Percentiles rank a stretch among this genome's conserved stretches.
Conservation (phyloP, 2,888 invertebrate species). For the Protula sp. region DNA sequence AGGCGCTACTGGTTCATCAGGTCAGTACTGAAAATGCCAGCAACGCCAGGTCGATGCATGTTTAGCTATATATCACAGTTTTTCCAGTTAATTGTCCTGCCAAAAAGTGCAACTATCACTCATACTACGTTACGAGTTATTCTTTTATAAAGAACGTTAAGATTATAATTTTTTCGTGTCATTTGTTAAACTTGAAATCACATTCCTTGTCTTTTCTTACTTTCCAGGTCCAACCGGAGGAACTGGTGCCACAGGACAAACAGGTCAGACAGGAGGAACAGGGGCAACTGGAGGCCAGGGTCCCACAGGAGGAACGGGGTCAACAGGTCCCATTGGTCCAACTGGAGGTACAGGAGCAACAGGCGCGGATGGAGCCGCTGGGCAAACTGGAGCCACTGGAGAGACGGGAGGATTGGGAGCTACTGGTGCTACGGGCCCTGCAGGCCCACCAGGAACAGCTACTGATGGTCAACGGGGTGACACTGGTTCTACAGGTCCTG, state of each 20-base stretch:
- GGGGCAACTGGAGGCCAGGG: background rate
- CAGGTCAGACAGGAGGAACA: background rate
- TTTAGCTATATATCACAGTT: too few species aligned
- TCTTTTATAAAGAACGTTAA: too few species aligned
- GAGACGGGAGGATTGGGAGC: constrained; percentile 5
- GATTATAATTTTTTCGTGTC: too few species aligned
- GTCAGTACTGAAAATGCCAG: constrained; percentile 7
- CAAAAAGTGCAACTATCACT: too few species aligned
- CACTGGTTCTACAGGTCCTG: constrained; percentile 10
- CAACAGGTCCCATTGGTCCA: background rate
- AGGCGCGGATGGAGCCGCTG: constrained; percentile 7
- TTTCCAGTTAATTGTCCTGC: too few species aligned
- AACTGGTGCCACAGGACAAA: background rate
- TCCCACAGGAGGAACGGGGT: background rate
- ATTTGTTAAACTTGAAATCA: too few species aligned
- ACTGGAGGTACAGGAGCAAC: background rate
- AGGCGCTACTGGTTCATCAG: constrained; percentile 10
- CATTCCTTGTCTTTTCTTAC: too few species aligned
- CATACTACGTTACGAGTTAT: too few species aligned
- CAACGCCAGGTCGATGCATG: constrained; percentile 6
- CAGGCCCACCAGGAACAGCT: constrained; percentile 6
- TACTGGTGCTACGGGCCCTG: constrained; percentile 8
- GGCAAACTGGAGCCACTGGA: background rate
- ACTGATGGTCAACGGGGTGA: constrained; percentile 12
- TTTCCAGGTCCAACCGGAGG: constrained; percentile 4